A percentile compares a stretch with the other conserved stretches of the same genome.
Evolutionary conservation across 2,888 invertebrate genomes (phyloP).

Genomic region (Itoplectis maculator): DNA sequence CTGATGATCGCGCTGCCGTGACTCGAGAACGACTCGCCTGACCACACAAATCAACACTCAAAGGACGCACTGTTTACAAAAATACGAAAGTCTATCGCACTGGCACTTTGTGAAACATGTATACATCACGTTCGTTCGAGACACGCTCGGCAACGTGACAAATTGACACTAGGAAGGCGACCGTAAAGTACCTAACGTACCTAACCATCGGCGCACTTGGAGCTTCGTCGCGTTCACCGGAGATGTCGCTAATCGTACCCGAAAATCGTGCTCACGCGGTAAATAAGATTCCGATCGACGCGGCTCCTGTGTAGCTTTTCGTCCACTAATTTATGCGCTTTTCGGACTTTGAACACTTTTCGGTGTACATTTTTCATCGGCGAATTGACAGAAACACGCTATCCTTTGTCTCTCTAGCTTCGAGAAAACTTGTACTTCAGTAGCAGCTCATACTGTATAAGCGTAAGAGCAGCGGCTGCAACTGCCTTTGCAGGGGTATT

Average conservation of each 20-base stretch:
- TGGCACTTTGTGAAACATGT: conserved; percentile 64
- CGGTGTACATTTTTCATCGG: neutral
- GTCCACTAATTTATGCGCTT: neutral
- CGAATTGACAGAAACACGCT: neutral
- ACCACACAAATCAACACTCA: conserved; percentile 39
- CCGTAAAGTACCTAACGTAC: conserved; percentile 24
- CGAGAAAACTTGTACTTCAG: neutral
- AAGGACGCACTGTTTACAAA: conserved; percentile 66
- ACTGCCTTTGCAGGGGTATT: too few relatives aligned
- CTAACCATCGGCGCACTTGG: neutral
- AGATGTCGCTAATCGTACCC: conserved; percentile 8
- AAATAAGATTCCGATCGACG: neutral
- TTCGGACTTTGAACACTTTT: neutral
- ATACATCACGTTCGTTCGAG: conserved; percentile 55
- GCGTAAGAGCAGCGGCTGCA: too few relatives aligned
- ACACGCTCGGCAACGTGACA: conserved; percentile 62
- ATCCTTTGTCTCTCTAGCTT: neutral
- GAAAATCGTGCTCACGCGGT: neutral
- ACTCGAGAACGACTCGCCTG: neutral
- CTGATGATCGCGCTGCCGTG: conserved; percentile 5
- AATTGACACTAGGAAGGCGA: conserved; percentile 57
- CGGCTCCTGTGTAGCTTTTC: neutral
- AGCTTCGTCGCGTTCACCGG: neutral
- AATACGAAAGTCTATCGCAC: conserved; percentile 59
- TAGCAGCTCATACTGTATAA: neutral